Evolutionary conservation across 2,888 invertebrate genomes (phyloP).

Genomic region (Athetis lepigone): DNA sequence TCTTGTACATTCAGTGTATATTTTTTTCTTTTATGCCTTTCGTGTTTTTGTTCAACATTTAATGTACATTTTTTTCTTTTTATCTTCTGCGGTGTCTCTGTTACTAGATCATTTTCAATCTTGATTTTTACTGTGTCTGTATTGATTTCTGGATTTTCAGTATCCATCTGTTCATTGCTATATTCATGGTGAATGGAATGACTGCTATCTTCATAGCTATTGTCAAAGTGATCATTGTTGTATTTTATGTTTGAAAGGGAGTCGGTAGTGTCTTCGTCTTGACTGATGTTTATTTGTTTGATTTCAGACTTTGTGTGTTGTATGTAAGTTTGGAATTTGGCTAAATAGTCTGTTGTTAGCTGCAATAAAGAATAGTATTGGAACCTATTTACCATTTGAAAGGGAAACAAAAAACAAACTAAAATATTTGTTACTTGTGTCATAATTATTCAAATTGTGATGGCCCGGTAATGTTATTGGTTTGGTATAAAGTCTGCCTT

Average conservation of each 20-base stretch:
- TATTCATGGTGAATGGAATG: neutral
- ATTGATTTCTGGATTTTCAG: constrained; percentile 14
- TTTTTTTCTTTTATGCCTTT: constrained; percentile 7
- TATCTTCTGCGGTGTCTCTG: neutral
- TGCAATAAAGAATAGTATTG: constrained; percentile 25
- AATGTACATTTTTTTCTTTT: constrained; percentile 1
- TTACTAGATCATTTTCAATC: constrained; percentile 1
- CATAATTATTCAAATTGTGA: no score
- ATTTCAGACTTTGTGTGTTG: constrained; percentile 4
- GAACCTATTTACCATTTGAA: no score
- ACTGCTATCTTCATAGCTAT: neutral
- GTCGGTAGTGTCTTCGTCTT: neutral
- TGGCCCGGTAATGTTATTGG: no score
- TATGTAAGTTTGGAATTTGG: constrained; percentile 11
- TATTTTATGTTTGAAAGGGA: neutral
- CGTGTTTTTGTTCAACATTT: neutral
- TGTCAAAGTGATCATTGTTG: neutral
- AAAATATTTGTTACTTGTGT: no score
- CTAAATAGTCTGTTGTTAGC: constrained; percentile 37
- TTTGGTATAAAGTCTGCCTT: no score
- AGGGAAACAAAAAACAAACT: no score
- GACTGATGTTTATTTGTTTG: neutral
- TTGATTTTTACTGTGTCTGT: constrained; percentile 32
- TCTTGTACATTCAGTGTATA: no score
- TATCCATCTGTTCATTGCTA: no score